A percentile compares a stretch with the other conserved stretches of the same genome.
Evolutionary conservation across 2,797 vertebrate genomes (phyloP).

Genomic region (Falco rusticolus): DNA sequence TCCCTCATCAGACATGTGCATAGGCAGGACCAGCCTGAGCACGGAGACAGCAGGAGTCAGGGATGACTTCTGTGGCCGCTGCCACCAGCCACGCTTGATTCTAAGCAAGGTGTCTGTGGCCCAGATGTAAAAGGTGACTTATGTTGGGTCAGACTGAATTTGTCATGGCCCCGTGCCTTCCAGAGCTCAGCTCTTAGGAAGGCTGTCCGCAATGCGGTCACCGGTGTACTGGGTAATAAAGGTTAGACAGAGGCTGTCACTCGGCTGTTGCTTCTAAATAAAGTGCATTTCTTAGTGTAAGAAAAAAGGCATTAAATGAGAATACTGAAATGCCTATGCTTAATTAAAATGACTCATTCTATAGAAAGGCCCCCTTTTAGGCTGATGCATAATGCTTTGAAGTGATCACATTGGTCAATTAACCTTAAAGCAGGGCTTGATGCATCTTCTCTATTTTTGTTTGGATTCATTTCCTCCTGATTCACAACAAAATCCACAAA

Average conservation of each 20-base stretch:
- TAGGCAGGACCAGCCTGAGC: not conserved
- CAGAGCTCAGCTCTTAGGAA: not conserved
- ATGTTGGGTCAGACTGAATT: not conserved
- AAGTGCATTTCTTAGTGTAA: not conserved
- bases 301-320: not conserved
- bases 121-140: not conserved
- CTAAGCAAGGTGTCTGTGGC: not conserved
- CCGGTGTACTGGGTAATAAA: not conserved
- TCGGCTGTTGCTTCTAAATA: not conserved
- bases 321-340: not conserved
- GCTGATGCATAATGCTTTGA: not conserved
- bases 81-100: not conserved
- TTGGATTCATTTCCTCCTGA: not conserved
- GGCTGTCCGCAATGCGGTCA: not conserved
- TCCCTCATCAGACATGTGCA: rapidly evolving
- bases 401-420: not conserved
- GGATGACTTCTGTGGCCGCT: not conserved
- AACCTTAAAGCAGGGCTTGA: not conserved
- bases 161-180: not conserved
- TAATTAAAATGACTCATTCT: not conserved
- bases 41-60: not conserved
- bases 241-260: not conserved
- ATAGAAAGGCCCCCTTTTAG: not conserved
- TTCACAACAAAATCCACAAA: not conserved
- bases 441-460: not conserved